Evolutionary conservation across 2,113 vertebrate species (phyloP).

Genomic region (Pteronura brasiliensis): DNA sequence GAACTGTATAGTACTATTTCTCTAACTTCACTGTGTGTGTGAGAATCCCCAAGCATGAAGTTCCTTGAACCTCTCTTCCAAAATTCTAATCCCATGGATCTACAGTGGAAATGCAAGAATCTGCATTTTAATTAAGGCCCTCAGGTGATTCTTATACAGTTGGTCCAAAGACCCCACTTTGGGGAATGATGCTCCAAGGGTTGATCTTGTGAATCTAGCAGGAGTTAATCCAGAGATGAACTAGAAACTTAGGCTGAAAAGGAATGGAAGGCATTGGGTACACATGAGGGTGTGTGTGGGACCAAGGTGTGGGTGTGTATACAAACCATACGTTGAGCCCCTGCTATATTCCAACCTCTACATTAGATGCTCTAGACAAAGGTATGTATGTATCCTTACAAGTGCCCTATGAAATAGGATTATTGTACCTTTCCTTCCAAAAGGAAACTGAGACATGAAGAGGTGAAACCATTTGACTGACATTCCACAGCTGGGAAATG

Average conservation of each 20-base stretch:
- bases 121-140: neutral
- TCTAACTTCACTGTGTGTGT: neutral
- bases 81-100: neutral
- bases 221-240: neutral
- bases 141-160: neutral
- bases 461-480: neutral
- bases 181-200: neutral
- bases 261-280: neutral
- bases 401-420: neutral
- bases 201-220: neutral
- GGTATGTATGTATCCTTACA: neutral
- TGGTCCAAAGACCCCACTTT: neutral
- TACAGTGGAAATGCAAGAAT: neutral
- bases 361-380: neutral
- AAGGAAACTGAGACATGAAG: slow-evolving; percentile 26
- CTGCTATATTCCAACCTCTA: neutral
- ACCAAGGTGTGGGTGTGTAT: neutral
- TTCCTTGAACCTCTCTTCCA: neutral
- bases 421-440: neutral
- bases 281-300: neutral
- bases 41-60: neutral
- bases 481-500: neutral
- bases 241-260: neutral
- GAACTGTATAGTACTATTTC: neutral
- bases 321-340: neutral